Conservation (phyloP, 2,797 vertebrate species). For the Leucoraja ocellata region DNA sequence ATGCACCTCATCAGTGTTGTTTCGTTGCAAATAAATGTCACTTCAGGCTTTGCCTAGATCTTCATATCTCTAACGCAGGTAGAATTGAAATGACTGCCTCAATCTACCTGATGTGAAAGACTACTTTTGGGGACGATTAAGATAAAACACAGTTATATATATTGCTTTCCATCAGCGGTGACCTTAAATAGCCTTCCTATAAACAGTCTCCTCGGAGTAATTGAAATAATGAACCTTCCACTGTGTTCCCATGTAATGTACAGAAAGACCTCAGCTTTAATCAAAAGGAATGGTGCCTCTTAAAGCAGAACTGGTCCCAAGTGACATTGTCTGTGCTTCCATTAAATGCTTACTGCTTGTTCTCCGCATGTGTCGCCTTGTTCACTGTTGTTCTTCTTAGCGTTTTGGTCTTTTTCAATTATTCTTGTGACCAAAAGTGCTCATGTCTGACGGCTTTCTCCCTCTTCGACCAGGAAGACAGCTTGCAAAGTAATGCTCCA, state of each 20-base stretch:
- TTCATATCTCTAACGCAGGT: slow-evolving; percentile 3
- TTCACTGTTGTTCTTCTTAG: background rate
- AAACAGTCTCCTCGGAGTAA: slow-evolving; percentile 33
- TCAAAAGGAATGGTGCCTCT: slow-evolving; percentile 27
- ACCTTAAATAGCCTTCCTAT: slow-evolving; percentile 22
- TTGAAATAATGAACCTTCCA: slow-evolving; percentile 37
- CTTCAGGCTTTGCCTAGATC: background rate
- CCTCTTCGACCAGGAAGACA: background rate
- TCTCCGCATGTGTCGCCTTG: background rate
- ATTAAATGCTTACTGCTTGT: slow-evolving; percentile 28
- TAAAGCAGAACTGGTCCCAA: slow-evolving; percentile 32
- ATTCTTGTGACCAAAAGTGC: slow-evolving; percentile 28
- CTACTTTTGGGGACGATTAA: slow-evolving; percentile 16
- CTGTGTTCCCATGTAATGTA: slow-evolving; percentile 7
- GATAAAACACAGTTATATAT: slow-evolving; percentile 22
- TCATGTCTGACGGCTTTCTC: background rate
- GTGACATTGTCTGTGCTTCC: slow-evolving; percentile 23
- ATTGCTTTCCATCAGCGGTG: slow-evolving; percentile 20
- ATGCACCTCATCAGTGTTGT: background rate
- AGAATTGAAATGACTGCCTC: background rate
- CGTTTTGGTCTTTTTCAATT: background rate
- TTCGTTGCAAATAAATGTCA: background rate
- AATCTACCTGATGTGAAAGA: slow-evolving; percentile 9
- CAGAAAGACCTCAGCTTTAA: slow-evolving; percentile 30
- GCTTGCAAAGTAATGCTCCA: background rate